Evolutionary conservation across 2,888 invertebrate species (phyloP), one percentile per base, ranked within the genome.

Genomic region (Erpobdella octoculata): DNA sequence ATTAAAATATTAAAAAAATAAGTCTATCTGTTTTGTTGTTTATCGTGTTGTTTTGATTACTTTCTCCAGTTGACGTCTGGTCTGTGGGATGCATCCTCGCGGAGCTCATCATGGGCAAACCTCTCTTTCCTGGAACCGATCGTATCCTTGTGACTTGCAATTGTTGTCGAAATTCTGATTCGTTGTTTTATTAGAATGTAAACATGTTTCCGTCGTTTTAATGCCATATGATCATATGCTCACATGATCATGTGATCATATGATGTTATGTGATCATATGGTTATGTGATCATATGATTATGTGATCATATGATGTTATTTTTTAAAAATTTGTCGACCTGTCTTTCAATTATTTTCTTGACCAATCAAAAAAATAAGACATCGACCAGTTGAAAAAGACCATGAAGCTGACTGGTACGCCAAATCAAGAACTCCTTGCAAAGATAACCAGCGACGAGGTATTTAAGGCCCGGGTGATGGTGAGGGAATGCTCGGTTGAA

Each of bases 1-100:
- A 41, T 41, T 12, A 41, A 41, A 41, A 41, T 41, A 41, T 12
- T 41, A 12, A 41, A 38, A 6, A 66, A 66, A 25, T 66, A 38
- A 66, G 38, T 8, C n/a, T 28, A 21, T n/a, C 33, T 18, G 5
- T 31, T n/a, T 8, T 1, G n/a, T 31, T 28, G 6, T 1, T 37
- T 38, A 37, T n/a, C 33, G 12, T 8, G 31, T 9, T 5, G 21
- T 25, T 25, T 38, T 4, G 6, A 25, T 1, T n/a, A 25, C 1
- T 2, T 15, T 33, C 70, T 79, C 71, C 81, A 87, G 96, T 97
- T 73, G 97, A 97, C 83, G 93, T 97, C 82, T 97, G 97, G 97
- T 94, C 94, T 0, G 96, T 97, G 64, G 96, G 97, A 37, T 97
- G 97, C 85, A 97, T 97, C 79, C 94, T 97, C 92, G 96, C 96